Conservation (phyloP, 2,797 vertebrate genomes). For the Tenualosa ilisha region DNA sequence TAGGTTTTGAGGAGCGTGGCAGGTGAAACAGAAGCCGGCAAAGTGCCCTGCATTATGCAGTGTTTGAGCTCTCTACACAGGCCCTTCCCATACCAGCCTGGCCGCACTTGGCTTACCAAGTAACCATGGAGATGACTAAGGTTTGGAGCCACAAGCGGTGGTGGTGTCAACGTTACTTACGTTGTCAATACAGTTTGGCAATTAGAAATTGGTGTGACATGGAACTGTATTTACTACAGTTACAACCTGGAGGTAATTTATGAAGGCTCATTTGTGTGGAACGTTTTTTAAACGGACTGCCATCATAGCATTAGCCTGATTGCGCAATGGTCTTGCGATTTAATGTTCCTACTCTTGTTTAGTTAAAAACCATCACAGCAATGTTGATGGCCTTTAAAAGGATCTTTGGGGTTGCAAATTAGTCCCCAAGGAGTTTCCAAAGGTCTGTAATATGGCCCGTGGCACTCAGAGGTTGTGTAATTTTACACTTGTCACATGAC, state of each 20-base stretch:
- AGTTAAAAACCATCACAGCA: not conserved
- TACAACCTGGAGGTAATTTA: not conserved
- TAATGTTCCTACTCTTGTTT: not conserved
- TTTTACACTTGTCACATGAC: slow-evolving; percentile 45
- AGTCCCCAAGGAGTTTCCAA: slow-evolving; percentile 33
- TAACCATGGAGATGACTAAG: slow-evolving; percentile 33
- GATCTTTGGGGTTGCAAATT: slow-evolving; percentile 5
- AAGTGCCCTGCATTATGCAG: slow-evolving; percentile 50
- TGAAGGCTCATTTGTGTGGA: not conserved
- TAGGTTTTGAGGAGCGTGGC: slow-evolving; percentile 28
- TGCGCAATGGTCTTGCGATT: not conserved
- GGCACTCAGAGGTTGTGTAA: slow-evolving; percentile 41
- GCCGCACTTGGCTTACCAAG: slow-evolving; percentile 25
- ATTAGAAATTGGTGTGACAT: not conserved
- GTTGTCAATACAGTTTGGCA: not conserved
- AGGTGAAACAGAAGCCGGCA: slow-evolving; percentile 42
- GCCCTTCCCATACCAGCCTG: slow-evolving; percentile 19
- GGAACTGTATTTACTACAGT: not conserved
- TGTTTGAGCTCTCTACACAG: slow-evolving; percentile 18
- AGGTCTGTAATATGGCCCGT: slow-evolving; percentile 20
- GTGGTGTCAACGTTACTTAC: not conserved
- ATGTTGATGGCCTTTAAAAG: slow-evolving; percentile 14
- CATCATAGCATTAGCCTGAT: not conserved
- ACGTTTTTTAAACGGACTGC: not conserved
- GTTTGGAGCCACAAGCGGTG: not conserved